Base-by-base conservation (phyloP, 2,113 vertebrate species). In the Melozone crissalis region DNA sequence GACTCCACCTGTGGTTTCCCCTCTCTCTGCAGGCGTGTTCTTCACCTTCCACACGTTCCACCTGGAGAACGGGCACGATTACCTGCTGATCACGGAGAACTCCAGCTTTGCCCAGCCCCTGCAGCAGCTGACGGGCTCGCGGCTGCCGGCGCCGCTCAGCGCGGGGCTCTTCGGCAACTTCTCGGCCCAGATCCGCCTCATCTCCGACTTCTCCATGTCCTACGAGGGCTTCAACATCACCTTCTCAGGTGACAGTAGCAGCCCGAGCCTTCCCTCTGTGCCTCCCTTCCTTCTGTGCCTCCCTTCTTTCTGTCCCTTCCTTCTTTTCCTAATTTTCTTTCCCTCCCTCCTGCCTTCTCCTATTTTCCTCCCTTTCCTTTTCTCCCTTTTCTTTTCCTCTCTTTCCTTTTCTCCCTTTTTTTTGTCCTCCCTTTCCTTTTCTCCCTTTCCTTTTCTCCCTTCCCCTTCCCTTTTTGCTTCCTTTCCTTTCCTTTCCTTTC, bases 201-300 rank as follows among this genome's bases (percentile, higher is more conserved):
- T 99, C 51, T 99, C 99, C 0, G 99, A 99, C 92, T 99, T 99
- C 98, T 99, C 99, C 23, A 99, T 99, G 97, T 99, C 99, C 31
- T 99, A 99, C 2, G 99, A 99, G 92, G 99, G 99, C 71, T 99
- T 99, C 97, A 99, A 99, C 98, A 99, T 99, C 97, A 99, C 99
- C 51, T 99, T 99, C 97, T 99, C 99, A 51, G 99, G 99, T 99
- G 95, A 89, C 35, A 6, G 0, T 7, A 2, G n/a, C 28, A 19
- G 65, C 37, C 47, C 33, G 4, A 5, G 37, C 7, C 15, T 37
- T 5, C 15, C 5, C n/a, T 55, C 9, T 14, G 15, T 21, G 8
- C 68, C 11, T 4, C 10, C 11, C 12, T 8, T 19, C 4, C 13
- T 15, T 10, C 9, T 20, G 5, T 21, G 19, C 26, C 10, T 11